Percentiles rank a stretch among this genome's conserved stretches.
Conservation (phyloP, 2,797 vertebrate genomes). For the Gymnodraco acuticeps region DNA sequence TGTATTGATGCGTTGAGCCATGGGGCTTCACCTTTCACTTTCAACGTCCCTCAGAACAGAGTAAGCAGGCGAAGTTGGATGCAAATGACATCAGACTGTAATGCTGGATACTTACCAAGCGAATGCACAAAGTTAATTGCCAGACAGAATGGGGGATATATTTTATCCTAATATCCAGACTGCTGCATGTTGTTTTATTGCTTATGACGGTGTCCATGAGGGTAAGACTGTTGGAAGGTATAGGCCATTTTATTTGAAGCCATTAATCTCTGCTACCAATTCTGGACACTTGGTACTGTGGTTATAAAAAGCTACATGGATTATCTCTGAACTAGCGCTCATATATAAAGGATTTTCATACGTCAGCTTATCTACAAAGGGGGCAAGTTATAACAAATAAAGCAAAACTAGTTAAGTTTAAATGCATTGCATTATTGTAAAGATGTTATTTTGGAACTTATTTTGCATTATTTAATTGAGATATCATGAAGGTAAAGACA, state of each 20-base stretch:
- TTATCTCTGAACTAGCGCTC: constrained; percentile 45
- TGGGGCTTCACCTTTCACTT: constrained; percentile 51
- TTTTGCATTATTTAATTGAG: neutral
- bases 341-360: constrained; percentile 44
- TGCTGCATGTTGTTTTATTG: constrained; percentile 68
- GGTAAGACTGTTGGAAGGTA: constrained; percentile 65
- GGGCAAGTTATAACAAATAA: constrained; percentile 47
- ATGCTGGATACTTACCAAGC: constrained; percentile 68
- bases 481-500: neutral
- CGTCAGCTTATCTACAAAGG: constrained; percentile 37
- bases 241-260: constrained; percentile 63
- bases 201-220: constrained; percentile 68
- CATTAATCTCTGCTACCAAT: constrained; percentile 67
- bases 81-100: constrained; percentile 58
- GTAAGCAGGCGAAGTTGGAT: constrained; percentile 55
- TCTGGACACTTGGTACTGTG: constrained; percentile 46
- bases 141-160: constrained; percentile 50
- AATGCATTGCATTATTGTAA: constrained; percentile 26
- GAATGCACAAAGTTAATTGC: constrained; percentile 78
- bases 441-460: neutral
- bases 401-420: constrained; percentile 20
- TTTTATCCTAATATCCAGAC: constrained; percentile 69
- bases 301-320: constrained; percentile 58
- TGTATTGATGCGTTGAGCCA: constrained; percentile 54
- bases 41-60: constrained; percentile 45